These are phyloP conservation scores for Drosophila sordidapex DNA, from an alignment of 2,888 invertebrate genomes.

Conservation along the genomic window DNA sequence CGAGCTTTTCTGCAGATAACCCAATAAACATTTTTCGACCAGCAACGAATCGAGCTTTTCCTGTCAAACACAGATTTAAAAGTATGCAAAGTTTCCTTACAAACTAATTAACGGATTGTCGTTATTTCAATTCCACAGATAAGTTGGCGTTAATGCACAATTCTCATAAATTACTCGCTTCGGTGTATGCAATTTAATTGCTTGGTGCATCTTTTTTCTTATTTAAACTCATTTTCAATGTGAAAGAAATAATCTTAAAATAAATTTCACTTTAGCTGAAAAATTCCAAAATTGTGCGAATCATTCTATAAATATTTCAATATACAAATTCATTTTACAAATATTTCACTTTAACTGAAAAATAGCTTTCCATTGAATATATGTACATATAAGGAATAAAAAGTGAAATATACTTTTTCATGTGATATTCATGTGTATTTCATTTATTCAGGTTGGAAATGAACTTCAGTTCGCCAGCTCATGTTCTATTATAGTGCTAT, in stretches of 20 bases:
- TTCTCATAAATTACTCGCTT: not conserved
- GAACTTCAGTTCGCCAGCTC: not conserved
- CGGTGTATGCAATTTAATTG: not conserved
- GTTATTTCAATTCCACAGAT: not conserved
- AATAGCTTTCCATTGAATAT: not conserved
- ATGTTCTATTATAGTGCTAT: not conserved
- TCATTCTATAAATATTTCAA: no score
- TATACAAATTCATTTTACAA: not conserved
- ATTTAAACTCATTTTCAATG: not conserved
- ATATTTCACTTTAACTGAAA: not conserved
- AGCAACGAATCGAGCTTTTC: constrained; percentile 23
- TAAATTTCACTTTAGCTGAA: not conserved
- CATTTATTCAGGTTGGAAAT: not conserved
- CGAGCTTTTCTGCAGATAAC: constrained; percentile 38
- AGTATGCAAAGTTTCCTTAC: not conserved
- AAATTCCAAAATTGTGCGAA: no score
- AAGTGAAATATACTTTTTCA: not conserved
- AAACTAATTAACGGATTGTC: not conserved
- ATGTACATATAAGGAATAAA: not conserved
- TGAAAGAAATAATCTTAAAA: not conserved
- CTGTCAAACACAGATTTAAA: not conserved
- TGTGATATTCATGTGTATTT: not conserved
- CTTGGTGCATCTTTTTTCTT: not conserved
- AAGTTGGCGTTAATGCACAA: not conserved
- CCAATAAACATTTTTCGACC: constrained; percentile 37